A percentile compares a stretch with the other conserved stretches of the same genome.
phyloP scores from a whole-genome alignment of 2,797 vertebrate species.

The Luscinia luscinia region DNA sequence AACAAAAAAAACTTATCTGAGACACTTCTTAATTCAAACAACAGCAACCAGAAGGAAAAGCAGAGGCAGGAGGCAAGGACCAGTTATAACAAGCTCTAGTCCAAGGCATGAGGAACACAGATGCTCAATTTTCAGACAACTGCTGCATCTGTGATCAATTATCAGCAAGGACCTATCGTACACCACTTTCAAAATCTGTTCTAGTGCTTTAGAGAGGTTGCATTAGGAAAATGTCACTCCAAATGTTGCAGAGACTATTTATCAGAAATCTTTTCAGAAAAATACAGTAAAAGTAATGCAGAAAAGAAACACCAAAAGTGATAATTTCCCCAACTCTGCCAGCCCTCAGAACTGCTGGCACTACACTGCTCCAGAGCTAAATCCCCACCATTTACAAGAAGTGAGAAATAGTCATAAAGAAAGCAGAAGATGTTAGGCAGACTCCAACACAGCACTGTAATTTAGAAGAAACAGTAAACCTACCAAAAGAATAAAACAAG shows the following conservation, averaged over 20 bases:
- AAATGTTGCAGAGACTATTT: conserved; percentile 49
- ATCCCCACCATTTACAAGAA: not conserved
- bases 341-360: not conserved
- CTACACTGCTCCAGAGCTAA: conserved; percentile 10
- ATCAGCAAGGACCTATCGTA: conserved; percentile 52
- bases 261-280: conserved; percentile 57
- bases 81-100: not conserved
- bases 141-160: conserved; percentile 54
- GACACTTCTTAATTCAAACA: conserved; percentile 63
- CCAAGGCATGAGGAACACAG: conserved; percentile 38
- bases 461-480: not conserved
- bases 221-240: conserved; percentile 38
- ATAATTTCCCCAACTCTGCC: not conserved
- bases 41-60: not conserved
- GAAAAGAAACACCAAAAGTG: not conserved
- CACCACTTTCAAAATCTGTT: conserved; percentile 48
- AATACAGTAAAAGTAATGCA: conserved; percentile 45
- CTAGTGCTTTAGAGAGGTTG: conserved; percentile 30
- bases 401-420: not conserved
- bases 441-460: not conserved
- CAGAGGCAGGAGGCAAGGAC: conserved; percentile 34
- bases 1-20: conserved; percentile 57
- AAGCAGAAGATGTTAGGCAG: not conserved
- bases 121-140: conserved; percentile 40
- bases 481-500: not conserved